phyloP scores from a whole-genome alignment of 2,113 vertebrate genomes.

The Phodopus roborovskii region DNA sequence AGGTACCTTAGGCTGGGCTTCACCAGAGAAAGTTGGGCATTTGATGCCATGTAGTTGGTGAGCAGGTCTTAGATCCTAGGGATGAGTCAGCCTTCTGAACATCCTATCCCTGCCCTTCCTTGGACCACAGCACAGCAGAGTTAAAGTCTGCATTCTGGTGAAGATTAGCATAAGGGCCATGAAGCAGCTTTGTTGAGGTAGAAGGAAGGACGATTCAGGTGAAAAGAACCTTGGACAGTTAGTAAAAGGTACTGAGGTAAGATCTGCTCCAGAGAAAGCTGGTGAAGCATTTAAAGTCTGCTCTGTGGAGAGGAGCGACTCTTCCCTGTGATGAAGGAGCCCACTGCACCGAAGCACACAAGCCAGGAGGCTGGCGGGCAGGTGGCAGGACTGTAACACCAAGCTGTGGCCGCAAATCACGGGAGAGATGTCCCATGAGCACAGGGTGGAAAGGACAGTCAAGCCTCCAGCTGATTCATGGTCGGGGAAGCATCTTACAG shows the following conservation, averaged over 20 bases:
- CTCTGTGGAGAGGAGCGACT: background rate
- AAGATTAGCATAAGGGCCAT: background rate
- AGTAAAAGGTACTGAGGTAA: background rate
- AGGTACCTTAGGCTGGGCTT: background rate
- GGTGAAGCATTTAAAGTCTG: constrained; percentile 21
- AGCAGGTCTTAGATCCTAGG: background rate
- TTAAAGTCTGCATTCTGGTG: background rate
- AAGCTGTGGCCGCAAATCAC: constrained; percentile 67
- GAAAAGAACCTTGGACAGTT: background rate
- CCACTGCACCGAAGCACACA: background rate
- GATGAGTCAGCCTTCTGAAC: background rate
- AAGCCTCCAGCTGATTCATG: constrained; percentile 55
- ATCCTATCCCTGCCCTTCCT: background rate
- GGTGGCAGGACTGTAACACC: background rate
- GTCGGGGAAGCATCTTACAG: background rate
- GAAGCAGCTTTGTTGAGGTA: background rate
- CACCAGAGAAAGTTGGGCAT: background rate
- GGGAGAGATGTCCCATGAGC: constrained; percentile 71
- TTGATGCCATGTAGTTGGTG: background rate
- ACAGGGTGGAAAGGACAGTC: constrained; percentile 80
- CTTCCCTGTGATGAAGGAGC: constrained; percentile 55
- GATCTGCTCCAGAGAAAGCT: constrained; percentile 17
- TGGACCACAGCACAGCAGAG: background rate
- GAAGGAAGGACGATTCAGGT: background rate
- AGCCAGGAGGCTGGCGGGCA: background rate